Evolutionary conservation across 2,797 vertebrate genomes (phyloP).

Genomic region (Centropyge bicolor): DNA sequence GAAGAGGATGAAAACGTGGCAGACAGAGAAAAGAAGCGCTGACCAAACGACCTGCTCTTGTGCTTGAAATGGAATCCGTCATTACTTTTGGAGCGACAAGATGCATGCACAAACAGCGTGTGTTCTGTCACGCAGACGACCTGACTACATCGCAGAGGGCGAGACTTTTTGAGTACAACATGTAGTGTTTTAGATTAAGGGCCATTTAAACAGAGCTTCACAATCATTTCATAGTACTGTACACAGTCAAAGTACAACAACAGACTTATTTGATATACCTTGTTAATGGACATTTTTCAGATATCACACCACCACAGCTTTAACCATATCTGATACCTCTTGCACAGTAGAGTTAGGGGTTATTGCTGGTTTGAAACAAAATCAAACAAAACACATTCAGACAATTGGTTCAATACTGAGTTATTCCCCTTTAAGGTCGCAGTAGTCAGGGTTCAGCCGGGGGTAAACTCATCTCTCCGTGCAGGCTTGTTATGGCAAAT

Average conservation of each 20-base stretch:
- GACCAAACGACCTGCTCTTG: constrained; percentile 78
- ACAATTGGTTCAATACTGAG: constrained; percentile 61
- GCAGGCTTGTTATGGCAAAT: constrained; percentile 68
- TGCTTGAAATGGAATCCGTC: constrained; percentile 80
- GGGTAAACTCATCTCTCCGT: constrained; percentile 61
- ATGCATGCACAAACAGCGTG: constrained; percentile 70
- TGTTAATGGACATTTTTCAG: constrained; percentile 72
- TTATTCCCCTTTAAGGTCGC: constrained; percentile 50
- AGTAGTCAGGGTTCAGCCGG: constrained; percentile 61
- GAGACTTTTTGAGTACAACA: constrained; percentile 71
- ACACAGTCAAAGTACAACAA: constrained; percentile 80
- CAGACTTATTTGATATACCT: constrained; percentile 74
- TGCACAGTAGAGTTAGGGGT: constrained; percentile 79
- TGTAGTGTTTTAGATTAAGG: constrained; percentile 69
- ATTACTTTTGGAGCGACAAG: constrained; percentile 61
- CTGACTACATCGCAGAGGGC: constrained; percentile 66
- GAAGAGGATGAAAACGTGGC: constrained; percentile 23
- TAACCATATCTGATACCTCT: constrained; percentile 72
- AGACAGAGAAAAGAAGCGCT: constrained; percentile 53
- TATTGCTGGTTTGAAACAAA: constrained; percentile 87
- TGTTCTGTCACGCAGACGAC: constrained; percentile 63
- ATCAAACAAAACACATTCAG: constrained; percentile 75
- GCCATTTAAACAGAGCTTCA: constrained; percentile 78
- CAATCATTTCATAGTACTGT: constrained; percentile 80
- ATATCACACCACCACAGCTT: constrained; percentile 78